A percentile compares a stretch with the other conserved stretches of the same genome.
phyloP scores from a whole-genome alignment of 2,797 vertebrate genomes.

The Peromyscus nudipes region DNA sequence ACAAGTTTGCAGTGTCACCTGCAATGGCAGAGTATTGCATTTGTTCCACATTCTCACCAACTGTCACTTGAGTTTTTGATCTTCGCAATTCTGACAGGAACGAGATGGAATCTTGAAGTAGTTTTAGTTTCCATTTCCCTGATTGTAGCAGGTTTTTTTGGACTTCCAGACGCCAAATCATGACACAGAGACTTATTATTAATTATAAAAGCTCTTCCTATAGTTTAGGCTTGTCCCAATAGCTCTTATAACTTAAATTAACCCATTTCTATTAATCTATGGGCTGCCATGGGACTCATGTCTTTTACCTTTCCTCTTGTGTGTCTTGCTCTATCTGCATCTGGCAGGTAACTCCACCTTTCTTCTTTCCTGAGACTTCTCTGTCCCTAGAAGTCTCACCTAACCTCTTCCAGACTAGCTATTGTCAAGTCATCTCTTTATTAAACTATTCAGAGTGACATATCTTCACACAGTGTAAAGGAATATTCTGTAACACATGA shows the following conservation, averaged over 20 bases:
- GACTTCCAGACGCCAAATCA: background rate
- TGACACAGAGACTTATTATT: background rate
- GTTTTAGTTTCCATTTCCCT: background rate
- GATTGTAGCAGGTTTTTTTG: background rate
- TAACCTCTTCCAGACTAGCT: background rate
- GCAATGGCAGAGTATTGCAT: background rate
- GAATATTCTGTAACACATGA: background rate
- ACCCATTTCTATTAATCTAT: background rate
- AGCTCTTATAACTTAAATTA: background rate
- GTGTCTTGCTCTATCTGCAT: background rate
- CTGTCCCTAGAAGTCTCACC: background rate
- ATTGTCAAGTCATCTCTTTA: background rate
- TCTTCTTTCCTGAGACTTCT: background rate
- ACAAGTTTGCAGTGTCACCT: background rate
- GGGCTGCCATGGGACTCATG: background rate
- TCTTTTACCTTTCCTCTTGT: background rate
- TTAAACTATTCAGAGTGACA: background rate
- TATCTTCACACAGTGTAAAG: background rate
- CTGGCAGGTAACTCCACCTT: background rate
- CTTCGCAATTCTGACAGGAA: background rate
- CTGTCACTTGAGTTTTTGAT: background rate
- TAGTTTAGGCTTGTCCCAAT: background rate
- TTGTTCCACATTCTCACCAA: background rate
- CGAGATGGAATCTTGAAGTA: background rate
- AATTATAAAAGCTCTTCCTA: background rate